phyloP scores from a whole-genome alignment of 2,888 invertebrate genomes.

The Thereva unica region DNA sequence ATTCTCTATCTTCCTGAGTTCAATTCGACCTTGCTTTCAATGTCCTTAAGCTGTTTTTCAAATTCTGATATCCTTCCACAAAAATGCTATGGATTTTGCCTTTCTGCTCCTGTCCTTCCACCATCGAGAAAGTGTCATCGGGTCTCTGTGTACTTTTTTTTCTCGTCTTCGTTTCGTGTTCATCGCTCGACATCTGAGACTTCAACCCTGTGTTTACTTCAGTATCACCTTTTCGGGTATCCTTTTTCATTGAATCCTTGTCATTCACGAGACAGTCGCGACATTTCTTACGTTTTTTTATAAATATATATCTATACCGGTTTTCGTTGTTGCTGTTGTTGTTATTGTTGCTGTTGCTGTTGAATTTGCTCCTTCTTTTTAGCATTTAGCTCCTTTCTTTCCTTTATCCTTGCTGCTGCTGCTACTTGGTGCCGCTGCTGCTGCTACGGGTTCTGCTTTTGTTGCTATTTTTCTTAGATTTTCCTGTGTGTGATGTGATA shows the following conservation, averaged over 20 bases:
- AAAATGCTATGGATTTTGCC: background rate
- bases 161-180: background rate
- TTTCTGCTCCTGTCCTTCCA: conserved; percentile 21
- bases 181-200: conserved; percentile 23
- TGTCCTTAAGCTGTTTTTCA: conserved; percentile 4
- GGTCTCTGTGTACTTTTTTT: too few relatives aligned
- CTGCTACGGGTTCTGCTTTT: too few relatives aligned
- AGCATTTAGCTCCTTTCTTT: too few relatives aligned
- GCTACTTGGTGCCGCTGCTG: too few relatives aligned
- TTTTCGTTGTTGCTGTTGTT: too few relatives aligned
- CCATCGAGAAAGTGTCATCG: conserved; percentile 12
- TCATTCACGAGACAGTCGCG: conserved; percentile 7
- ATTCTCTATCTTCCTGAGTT: background rate
- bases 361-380: too few relatives aligned
- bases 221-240: background rate
- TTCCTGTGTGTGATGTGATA: conserved; percentile 28
- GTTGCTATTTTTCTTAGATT: conserved; percentile 22
- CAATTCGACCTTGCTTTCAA: conserved; percentile 16
- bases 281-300: too few relatives aligned
- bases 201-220: conserved; percentile 2
- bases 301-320: too few relatives aligned
- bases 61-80: too few relatives aligned
- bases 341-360: too few relatives aligned
- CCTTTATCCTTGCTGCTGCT: too few relatives aligned
- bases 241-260: conserved; percentile 18